A percentile compares a stretch with the other conserved stretches of the same genome.
These are phyloP conservation scores for Polydesmus complanatus DNA, from an alignment of 2,888 invertebrate species.

Conservation along the genomic window DNA sequence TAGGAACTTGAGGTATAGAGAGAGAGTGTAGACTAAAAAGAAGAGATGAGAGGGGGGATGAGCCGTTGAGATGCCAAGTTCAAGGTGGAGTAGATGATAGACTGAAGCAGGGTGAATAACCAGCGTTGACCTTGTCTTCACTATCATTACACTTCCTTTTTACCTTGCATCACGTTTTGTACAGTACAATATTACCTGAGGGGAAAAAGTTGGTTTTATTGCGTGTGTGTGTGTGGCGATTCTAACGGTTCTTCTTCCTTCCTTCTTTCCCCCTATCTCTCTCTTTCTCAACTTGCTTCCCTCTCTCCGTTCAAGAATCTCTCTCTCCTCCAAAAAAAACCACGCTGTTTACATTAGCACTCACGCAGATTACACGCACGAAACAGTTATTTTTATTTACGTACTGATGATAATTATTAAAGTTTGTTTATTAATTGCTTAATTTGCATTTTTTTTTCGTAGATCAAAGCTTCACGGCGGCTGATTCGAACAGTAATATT, in stretches of 20 bases:
- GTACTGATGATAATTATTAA: too few relatives aligned
- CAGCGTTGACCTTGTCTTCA: conserved; percentile 5
- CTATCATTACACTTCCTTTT: neutral
- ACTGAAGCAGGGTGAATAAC: conserved; percentile 3
- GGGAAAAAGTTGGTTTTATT: neutral
- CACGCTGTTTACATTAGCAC: too few relatives aligned
- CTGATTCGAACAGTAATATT: conserved; percentile 63
- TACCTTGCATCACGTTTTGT: neutral
- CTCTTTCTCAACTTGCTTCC: too few relatives aligned
- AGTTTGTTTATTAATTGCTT: too few relatives aligned
- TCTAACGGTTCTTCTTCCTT: too few relatives aligned
- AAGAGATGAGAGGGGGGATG: too few relatives aligned
- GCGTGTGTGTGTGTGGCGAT: neutral
- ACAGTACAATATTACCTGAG: neutral
- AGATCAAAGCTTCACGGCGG: conserved; percentile 55
- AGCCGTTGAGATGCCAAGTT: conserved; percentile 1
- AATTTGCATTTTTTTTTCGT: conserved; percentile 21
- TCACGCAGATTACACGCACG: neutral
- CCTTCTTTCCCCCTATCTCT: too few relatives aligned
- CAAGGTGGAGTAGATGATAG: neutral
- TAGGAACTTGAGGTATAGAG: too few relatives aligned
- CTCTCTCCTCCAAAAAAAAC: too few relatives aligned
- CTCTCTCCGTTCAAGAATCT: too few relatives aligned
- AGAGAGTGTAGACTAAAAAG: too few relatives aligned
- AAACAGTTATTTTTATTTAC: neutral